Conservation (phyloP, 1,140 invertebrate species). For the Ceratina japonica region DNA sequence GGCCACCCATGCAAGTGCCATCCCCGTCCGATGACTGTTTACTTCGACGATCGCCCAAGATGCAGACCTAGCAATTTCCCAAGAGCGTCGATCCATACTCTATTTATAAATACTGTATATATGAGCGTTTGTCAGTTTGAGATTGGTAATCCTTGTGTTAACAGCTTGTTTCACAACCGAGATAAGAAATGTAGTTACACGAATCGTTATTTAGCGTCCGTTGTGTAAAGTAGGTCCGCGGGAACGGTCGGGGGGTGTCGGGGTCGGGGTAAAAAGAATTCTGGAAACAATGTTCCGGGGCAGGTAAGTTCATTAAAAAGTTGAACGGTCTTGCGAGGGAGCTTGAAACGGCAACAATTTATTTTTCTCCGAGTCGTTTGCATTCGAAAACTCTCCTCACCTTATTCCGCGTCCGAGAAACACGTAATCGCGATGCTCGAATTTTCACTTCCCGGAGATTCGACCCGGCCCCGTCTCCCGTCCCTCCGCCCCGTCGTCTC, state of each 20-base stretch:
- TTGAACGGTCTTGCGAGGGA: neutral
- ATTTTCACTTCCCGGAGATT: slow-evolving; percentile 8
- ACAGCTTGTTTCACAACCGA: too few relatives aligned
- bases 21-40: too few relatives aligned
- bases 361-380: neutral
- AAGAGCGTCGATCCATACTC: too few relatives aligned
- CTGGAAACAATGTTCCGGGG: neutral
- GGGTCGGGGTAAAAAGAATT: neutral
- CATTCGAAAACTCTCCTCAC: neutral
- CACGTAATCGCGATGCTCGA: slow-evolving; percentile 4
- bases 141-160: too few relatives aligned
- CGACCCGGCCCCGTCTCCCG: too few relatives aligned
- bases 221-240: neutral
- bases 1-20: too few relatives aligned
- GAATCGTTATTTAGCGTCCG: neutral
- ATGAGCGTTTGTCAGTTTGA: too few relatives aligned
- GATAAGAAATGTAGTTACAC: too few relatives aligned
- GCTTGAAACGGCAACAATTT: neutral
- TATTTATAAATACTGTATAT: too few relatives aligned
- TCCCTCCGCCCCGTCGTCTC: slow-evolving; percentile 1
- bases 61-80: too few relatives aligned
- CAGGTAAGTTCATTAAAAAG: slow-evolving; percentile 25
- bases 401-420: neutral
- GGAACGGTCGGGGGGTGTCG: neutral
- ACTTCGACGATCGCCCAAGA: too few relatives aligned